Evolutionary conservation across 2,888 invertebrate species (phyloP).

Genomic region (Asteroscopus sphinx): DNA sequence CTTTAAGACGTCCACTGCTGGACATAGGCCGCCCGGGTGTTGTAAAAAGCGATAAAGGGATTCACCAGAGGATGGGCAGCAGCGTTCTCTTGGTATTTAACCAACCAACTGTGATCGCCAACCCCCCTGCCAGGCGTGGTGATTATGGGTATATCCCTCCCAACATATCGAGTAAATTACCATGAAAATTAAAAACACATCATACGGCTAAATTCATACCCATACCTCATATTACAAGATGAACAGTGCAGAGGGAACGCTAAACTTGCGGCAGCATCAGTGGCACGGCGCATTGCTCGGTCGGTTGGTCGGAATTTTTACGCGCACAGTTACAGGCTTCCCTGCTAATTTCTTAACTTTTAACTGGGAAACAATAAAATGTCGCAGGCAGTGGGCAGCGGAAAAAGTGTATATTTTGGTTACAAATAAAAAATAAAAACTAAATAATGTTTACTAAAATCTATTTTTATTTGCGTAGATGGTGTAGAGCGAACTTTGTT

Average conservation of each 20-base stretch:
- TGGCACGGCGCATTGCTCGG: conserved; percentile 45
- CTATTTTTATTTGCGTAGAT: conserved; percentile 33
- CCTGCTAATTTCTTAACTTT: conserved; percentile 80
- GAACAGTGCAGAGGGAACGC: conserved; percentile 25
- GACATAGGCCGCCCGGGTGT: too few species aligned
- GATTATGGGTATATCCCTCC: too few species aligned
- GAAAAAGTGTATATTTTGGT: conserved; percentile 45
- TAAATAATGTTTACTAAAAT: conserved; percentile 37
- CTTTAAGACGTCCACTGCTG: too few species aligned
- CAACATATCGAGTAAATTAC: too few species aligned
- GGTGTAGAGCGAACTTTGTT: conserved; percentile 9
- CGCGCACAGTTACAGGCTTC: conserved; percentile 65
- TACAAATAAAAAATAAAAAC: too few species aligned
- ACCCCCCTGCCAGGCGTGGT: too few species aligned
- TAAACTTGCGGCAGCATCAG: conserved; percentile 22
- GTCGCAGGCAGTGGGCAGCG: conserved; percentile 60
- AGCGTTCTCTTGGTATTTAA: too few species aligned
- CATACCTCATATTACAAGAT: not conserved
- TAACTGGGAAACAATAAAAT: conserved; percentile 69
- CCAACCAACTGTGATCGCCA: too few species aligned
- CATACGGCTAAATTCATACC: not conserved
- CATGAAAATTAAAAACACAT: too few species aligned
- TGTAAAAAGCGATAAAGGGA: too few species aligned
- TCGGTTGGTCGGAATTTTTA: conserved; percentile 67
- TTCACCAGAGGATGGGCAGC: too few species aligned